Base-by-base conservation (phyloP, 2,797 vertebrate genomes). In the Rhadinocentrus ornatus region DNA sequence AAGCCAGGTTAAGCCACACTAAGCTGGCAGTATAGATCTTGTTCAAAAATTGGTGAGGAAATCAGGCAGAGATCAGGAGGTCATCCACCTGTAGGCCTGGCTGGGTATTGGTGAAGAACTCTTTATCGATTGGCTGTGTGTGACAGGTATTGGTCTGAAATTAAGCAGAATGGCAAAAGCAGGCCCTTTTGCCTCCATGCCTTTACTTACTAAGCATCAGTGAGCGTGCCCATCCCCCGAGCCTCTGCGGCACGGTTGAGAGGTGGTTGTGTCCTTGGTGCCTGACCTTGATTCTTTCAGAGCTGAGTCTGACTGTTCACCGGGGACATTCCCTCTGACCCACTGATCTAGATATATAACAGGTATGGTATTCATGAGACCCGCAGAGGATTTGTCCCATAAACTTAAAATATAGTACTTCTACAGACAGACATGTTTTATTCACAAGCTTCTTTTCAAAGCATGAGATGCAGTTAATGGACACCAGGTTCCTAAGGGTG, bases 341-440 rank as follows among this genome's bases (percentile, higher is more conserved):
- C 89, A 86, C 88, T 91, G 89, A 93, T 92, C 85, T 85, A 84
- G 77, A 89, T 89, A 80, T 89, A 92, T 91, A 86, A 81, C 90
- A 93, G 86, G 83, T 88, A 85, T 88, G 64, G 63, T 89, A 91
- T 93, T 94, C 92, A 92, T 90, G 87, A 92, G 78, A 82, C 80
- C 74, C 64, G 74, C 84, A 69, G 87, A 84, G 79, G 77, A 91
- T 93, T 90, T 71, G 80, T 94, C 90, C 91, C 91, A 92, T 91
- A 91, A 93, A 91, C 82, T 80, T 93, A 88, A 91, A 92, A 93
- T 93, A 90, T 87, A 90, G 82, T 82, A 74, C 79, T 80, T 86
- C 68, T 57, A 71, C 22, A 20, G 77, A 68, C 71, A 58, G 53
- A 32, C 69, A 94, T 95, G 92, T 94, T 94, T 95, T 94, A 94